Percentiles rank a stretch among this genome's conserved stretches.
phyloP scores from a whole-genome alignment of 2,888 invertebrate genomes.

The Anticlea derivata region DNA sequence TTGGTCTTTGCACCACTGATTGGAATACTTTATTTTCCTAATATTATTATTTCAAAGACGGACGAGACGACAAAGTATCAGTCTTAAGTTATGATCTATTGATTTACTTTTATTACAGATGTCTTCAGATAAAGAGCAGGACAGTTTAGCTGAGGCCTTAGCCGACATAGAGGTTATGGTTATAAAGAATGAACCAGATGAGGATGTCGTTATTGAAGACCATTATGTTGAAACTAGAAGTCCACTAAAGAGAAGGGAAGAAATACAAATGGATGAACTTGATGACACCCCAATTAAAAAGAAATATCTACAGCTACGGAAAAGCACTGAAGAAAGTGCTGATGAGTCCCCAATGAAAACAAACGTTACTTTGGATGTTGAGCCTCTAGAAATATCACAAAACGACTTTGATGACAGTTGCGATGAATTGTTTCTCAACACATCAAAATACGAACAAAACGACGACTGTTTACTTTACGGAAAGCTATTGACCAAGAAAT shows the following conservation, averaged over 20 bases:
- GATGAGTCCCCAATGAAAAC: background rate
- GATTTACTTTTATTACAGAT: conserved; percentile 2
- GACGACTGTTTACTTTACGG: conserved; percentile 16
- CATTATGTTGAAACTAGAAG: conserved; percentile 1
- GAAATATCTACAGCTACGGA: background rate
- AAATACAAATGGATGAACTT: background rate
- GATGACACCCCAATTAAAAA: background rate
- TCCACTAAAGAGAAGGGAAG: background rate
- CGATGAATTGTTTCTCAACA: background rate
- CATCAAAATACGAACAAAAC: conserved; percentile 3
- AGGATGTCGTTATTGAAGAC: background rate
- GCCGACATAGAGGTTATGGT: background rate
- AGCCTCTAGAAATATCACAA: background rate
- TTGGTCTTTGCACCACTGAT: too few relatives aligned
- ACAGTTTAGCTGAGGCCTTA: background rate
- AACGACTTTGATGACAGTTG: background rate
- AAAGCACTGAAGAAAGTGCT: background rate
- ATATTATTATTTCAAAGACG: too few relatives aligned
- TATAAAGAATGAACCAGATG: conserved; percentile 12
- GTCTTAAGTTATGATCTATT: too few relatives aligned
- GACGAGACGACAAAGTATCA: too few relatives aligned
- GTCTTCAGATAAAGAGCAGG: background rate
- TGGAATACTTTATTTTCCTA: too few relatives aligned
- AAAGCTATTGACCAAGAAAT: conserved; percentile 13
- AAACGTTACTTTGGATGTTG: background rate